Evolutionary conservation across 2,797 vertebrate species (phyloP), one percentile per base, ranked within the genome.

Genomic region (Echeneis naucrates): DNA sequence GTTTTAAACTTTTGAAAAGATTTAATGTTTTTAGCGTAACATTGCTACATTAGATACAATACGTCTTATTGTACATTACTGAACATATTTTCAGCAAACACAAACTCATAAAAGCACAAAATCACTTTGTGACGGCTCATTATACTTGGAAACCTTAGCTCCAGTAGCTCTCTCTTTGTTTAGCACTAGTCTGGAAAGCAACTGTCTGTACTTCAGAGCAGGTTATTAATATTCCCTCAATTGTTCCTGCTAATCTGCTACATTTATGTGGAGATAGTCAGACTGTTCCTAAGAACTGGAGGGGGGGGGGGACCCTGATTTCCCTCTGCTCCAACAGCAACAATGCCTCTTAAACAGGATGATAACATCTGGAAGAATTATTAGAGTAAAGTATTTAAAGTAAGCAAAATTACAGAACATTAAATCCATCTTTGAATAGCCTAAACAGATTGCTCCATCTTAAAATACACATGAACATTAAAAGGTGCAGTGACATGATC

Each of bases 191-290:
- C 57, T 60, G 35, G 23, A 13, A 47, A n/a, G 37, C 59, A 77
- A 74, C 66, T 68, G 78, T 33, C 68, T 70, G 33, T 23, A 48
- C 24, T 77, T 85, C 56, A 48, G 3, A 35, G 44, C 37, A 27
- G 37, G 72, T 75, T 73, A 77, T 79, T 64, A 81, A 83, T 68
- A 76, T 84, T 77, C 65, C 55, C 26, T 56, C 16, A 71, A 27
- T 70, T 73, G 57, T 55, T 58, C 33, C 68, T 53, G 74, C 63
- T 84, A 80, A 87, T 85, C 69, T 76, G 54, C 68, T 68, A 23
- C 48, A 72, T 72, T 82, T 66, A 76, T 84, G 45, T 63, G 68
- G 61, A 32, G 35, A 80, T 10, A 33, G 13, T 59, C 26, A 5
- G 32, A 69, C 24, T 38, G n/a, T 1, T 65, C 72, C 12, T 19